Evolutionary conservation across 2,888 invertebrate genomes (phyloP).

Genomic region (Limenitis camilla): DNA sequence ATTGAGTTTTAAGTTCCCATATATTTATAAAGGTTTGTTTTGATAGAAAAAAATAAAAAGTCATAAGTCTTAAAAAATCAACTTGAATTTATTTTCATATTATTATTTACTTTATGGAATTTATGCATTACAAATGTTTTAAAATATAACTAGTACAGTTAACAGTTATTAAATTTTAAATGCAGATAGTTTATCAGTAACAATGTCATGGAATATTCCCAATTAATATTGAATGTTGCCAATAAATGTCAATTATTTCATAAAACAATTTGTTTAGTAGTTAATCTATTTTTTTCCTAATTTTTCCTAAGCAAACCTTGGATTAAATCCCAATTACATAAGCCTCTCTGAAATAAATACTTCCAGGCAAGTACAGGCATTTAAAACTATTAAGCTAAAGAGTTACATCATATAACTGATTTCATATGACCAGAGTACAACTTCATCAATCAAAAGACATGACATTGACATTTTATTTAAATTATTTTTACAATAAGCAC

Average conservation of each 20-base stretch:
- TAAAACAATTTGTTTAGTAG: constrained; percentile 32
- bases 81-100: constrained; percentile 70
- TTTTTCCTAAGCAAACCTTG: constrained; percentile 51
- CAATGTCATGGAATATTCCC: constrained; percentile 64
- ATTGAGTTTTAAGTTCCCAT: neutral
- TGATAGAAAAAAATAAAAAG: constrained; percentile 19
- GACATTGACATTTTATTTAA: constrained; percentile 49
- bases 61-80: constrained; percentile 54
- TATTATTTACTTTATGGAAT: constrained; percentile 62
- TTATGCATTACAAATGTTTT: constrained; percentile 69
- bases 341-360: constrained; percentile 39
- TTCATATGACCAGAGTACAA: constrained; percentile 3
- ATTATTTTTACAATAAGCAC: constrained; percentile 38
- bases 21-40: neutral
- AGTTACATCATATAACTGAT: constrained; percentile 24
- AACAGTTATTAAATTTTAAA: constrained; percentile 70
- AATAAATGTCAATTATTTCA: constrained; percentile 21
- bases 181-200: constrained; percentile 57
- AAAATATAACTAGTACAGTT: constrained; percentile 69
- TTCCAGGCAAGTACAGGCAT: constrained; percentile 68
- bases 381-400: constrained; percentile 28
- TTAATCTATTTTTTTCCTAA: constrained; percentile 37
- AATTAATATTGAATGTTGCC: constrained; percentile 38
- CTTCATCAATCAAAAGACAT: constrained; percentile 38
- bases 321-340: constrained; percentile 50